Conservation (phyloP, 2,797 vertebrate species). For the Tolypeutes matacus region DNA sequence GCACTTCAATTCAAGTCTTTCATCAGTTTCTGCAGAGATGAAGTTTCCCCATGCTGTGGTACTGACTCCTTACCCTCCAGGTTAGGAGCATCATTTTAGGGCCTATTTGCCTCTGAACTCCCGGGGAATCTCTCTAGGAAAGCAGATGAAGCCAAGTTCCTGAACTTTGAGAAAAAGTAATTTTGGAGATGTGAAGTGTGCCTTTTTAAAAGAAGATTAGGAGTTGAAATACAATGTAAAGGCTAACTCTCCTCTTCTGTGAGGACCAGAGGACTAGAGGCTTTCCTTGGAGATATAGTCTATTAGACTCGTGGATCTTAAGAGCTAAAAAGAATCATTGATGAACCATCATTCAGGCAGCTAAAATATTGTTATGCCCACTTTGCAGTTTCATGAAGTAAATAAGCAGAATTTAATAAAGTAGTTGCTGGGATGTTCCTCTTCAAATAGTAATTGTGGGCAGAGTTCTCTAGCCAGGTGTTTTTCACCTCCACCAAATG, state of each 20-base stretch:
- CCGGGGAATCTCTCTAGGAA: constrained; percentile 20
- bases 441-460: background rate
- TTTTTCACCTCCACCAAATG: background rate
- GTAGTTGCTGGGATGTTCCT: background rate
- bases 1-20: background rate
- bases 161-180: constrained; percentile 11
- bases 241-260: background rate
- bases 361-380: background rate
- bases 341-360: background rate
- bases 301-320: background rate
- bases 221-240: background rate
- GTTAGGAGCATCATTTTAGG: background rate
- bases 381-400: background rate
- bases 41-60: background rate
- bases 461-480: background rate
- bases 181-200: background rate
- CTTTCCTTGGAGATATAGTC: background rate
- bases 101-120: background rate
- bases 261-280: background rate
- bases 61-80: background rate
- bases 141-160: constrained; percentile 3
- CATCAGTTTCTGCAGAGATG: background rate
- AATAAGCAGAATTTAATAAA: background rate
- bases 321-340: background rate
- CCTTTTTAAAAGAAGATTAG: background rate